Evolutionary conservation across 2,113 vertebrate genomes (phyloP).

Genomic region (human): DNA sequence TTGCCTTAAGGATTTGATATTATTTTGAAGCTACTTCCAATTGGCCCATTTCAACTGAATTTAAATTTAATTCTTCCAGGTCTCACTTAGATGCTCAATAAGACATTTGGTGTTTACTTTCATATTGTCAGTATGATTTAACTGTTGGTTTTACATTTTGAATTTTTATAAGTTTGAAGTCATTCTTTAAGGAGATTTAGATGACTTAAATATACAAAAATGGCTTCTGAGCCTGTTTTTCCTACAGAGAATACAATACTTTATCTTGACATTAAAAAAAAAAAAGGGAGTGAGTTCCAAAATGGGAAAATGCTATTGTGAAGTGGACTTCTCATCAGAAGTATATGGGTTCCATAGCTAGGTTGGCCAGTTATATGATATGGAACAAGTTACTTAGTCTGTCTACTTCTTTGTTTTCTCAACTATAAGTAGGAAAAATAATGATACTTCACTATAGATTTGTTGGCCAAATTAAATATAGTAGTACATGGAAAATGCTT

Average conservation of each 20-base stretch:
- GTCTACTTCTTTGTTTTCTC: not conserved
- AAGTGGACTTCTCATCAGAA: not conserved
- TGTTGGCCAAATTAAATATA: not conserved
- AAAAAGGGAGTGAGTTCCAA: not conserved
- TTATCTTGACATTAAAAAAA: not conserved
- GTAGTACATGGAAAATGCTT: not conserved
- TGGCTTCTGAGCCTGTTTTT: not conserved
- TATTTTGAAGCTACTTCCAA: slow-evolving; percentile 33
- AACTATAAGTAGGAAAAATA: not conserved
- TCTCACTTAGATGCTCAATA: not conserved
- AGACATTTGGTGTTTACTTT: not conserved
- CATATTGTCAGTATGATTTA: not conserved
- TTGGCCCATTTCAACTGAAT: not conserved
- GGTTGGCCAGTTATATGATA: not conserved
- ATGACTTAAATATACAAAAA: not conserved
- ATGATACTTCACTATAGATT: not conserved
- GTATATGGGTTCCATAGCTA: not conserved
- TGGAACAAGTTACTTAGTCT: not conserved
- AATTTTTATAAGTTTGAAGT: slow-evolving; percentile 26
- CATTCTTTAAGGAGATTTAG: slow-evolving; percentile 14
- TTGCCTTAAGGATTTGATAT: not conserved
- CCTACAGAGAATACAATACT: not conserved
- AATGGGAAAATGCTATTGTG: not conserved
- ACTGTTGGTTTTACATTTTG: slow-evolving; percentile 23
- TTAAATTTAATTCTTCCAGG: not conserved